Base-by-base conservation (phyloP, 2,113 vertebrate genomes). In the Pampusana beccarii region DNA sequence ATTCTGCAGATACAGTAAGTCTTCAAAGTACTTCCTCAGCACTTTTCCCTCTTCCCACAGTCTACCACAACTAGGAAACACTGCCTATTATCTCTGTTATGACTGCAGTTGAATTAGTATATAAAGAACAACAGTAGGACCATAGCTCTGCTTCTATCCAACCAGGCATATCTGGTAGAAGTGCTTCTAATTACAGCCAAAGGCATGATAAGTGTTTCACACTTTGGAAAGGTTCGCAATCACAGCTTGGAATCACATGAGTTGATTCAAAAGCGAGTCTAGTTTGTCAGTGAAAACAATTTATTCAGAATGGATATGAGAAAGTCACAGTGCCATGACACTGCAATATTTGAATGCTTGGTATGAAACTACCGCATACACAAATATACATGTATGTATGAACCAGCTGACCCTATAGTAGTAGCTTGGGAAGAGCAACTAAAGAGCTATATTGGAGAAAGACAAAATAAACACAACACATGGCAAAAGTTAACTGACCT, bases 401-500 rank as follows among this genome's bases (percentile, higher is more conserved):
- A 75, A 51, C 36, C 34, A 75, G 34, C 6, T 79, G 31, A 83
- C 7, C 36, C 19, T 20, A 57, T 24, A 53, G 26, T 0, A 36
- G 11, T 3, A 46, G 18, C 3, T 2, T 17, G 18, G 65, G 26
- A 71, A 73, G 31, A 64, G 25, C 17, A 85, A 28, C 23, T 40
- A 51, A 78, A 50, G 8, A 4, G n/a, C 19, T 81, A 7, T 40
- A 46, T 60, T 23, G 61, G 57, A 44, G 26, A 80, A 71, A 79
- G 34, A 40, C 26, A 80, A 73, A 66, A 62, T 28, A 81, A 93
- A 70, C 24, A 65, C 13, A 21, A 57, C 48, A 33, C 8, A 3
- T n/a, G 33, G 57, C 51, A 73, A 51, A 90, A 79, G 48, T 53
- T 58, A 92, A 80, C 98, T 97, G 96, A 99, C 99, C 98, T 99